Conservation (phyloP, 2,888 invertebrate genomes). For the Caenorhabditis imperialis region DNA sequence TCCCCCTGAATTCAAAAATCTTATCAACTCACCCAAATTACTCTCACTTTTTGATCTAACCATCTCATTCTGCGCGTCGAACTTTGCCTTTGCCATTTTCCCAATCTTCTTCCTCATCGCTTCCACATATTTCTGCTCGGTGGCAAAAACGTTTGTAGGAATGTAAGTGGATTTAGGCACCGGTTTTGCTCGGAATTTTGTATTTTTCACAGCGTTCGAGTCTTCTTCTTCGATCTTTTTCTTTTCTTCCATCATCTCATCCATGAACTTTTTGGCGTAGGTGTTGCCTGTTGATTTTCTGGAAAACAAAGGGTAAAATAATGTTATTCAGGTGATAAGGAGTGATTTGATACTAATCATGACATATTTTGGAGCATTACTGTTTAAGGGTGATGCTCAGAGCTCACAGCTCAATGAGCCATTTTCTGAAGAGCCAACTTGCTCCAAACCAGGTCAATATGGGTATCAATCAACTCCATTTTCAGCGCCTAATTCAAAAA, state of each 20-base stretch:
- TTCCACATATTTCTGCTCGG: slow-evolving; percentile 51
- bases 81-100: slow-evolving; percentile 33
- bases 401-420: too few species aligned
- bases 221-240: slow-evolving; percentile 15
- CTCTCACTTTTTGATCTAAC: slow-evolving; percentile 51
- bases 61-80: slow-evolving; percentile 42
- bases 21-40: slow-evolving; percentile 35
- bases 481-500: neutral
- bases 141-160: slow-evolving; percentile 52
- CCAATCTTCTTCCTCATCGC: slow-evolving; percentile 51
- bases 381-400: too few species aligned
- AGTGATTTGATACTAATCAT: too few species aligned
- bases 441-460: too few species aligned
- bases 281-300: slow-evolving; percentile 47
- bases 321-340: too few species aligned
- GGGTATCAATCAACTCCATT: too few species aligned
- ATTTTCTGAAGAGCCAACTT: too few species aligned
- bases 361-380: too few species aligned
- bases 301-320: too few species aligned
- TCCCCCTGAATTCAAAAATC: too few species aligned
- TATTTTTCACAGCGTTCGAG: slow-evolving; percentile 6
- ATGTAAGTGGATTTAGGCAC: slow-evolving; percentile 58
- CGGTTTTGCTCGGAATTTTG: slow-evolving; percentile 57
- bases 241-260: slow-evolving; percentile 37
- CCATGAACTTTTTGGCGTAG: slow-evolving; percentile 51